Conservation (phyloP, 1,140 invertebrate species). For the Sinonovacula constricta region DNA sequence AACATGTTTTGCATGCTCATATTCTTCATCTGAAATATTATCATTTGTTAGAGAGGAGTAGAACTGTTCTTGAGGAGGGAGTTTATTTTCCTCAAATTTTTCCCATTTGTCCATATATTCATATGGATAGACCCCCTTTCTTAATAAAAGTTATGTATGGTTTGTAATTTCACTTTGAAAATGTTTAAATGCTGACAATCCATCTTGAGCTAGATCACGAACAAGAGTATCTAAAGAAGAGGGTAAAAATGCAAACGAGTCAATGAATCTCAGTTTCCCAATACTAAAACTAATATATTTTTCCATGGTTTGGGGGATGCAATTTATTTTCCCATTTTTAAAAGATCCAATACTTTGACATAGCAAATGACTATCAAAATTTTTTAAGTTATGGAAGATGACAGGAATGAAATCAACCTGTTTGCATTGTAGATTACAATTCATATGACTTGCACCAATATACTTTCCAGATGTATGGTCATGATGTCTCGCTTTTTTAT, state of each 20-base stretch:
- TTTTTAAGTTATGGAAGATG: too few relatives aligned
- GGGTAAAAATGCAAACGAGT: slow-evolving; percentile 47
- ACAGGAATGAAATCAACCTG: too few relatives aligned
- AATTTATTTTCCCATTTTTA: slow-evolving; percentile 65
- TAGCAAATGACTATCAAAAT: slow-evolving; percentile 77
- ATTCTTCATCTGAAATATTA: slow-evolving; percentile 35
- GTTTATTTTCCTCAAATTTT: slow-evolving; percentile 52
- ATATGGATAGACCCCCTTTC: slow-evolving; percentile 52
- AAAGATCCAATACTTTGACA: slow-evolving; percentile 61
- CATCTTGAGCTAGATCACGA: slow-evolving; percentile 39
- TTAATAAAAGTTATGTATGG: slow-evolving; percentile 31
- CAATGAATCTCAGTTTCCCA: slow-evolving; percentile 38
- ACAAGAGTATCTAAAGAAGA: slow-evolving; percentile 43
- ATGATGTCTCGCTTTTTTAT: slow-evolving; percentile 42
- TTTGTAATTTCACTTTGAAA: slow-evolving; percentile 33
- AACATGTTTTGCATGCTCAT: slow-evolving; percentile 38
- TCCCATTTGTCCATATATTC: slow-evolving; percentile 44
- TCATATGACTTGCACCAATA: slow-evolving; percentile 38
- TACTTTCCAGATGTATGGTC: slow-evolving; percentile 32
- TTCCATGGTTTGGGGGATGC: slow-evolving; percentile 77
- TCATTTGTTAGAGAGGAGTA: slow-evolving; percentile 34
- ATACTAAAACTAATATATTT: slow-evolving; percentile 54
- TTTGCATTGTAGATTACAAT: too few relatives aligned
- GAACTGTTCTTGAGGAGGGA: slow-evolving; percentile 31
- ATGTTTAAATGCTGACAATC: slow-evolving; percentile 28